Percentiles rank a stretch among this genome's conserved stretches.
Evolutionary conservation across 2,888 invertebrate species (phyloP).

Genomic region (Amaurobius ferox): DNA sequence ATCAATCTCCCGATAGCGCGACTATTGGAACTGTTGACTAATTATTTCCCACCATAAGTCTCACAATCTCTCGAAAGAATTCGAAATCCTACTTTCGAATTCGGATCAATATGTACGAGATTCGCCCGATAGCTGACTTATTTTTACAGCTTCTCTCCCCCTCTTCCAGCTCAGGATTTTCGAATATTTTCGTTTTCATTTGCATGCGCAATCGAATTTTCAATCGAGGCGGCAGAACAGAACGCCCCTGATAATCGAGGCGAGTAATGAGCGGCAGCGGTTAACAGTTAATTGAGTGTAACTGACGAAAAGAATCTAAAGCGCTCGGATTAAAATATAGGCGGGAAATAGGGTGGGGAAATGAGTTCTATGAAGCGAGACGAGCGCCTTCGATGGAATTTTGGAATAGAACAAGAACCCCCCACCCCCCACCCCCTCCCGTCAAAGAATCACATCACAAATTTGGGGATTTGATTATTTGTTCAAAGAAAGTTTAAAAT

Average conservation of each 20-base stretch:
- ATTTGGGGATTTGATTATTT: too few relatives aligned
- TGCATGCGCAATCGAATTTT: background rate
- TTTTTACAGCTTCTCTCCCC: background rate
- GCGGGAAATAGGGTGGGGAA: too few relatives aligned
- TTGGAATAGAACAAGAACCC: too few relatives aligned
- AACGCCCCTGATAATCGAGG: background rate
- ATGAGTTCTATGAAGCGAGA: too few relatives aligned
- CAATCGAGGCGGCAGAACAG: background rate
- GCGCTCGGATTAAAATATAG: background rate
- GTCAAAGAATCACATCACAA: too few relatives aligned
- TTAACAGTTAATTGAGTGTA: constrained; percentile 3
- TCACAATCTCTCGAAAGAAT: background rate
- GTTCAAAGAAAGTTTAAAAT: too few relatives aligned
- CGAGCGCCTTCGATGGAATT: too few relatives aligned
- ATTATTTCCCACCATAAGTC: too few relatives aligned
- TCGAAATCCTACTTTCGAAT: background rate
- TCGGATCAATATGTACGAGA: background rate
- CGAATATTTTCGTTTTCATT: background rate
- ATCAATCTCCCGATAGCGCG: too few relatives aligned
- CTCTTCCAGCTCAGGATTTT: background rate
- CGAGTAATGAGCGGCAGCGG: background rate
- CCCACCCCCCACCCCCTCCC: too few relatives aligned
- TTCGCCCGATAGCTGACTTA: background rate
- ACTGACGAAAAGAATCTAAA: background rate
- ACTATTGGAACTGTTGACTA: too few relatives aligned